Percentiles rank a stretch among this genome's conserved stretches.
phyloP scores from a whole-genome alignment of 2,888 invertebrate genomes.

The Chymomyza procnemis region DNA sequence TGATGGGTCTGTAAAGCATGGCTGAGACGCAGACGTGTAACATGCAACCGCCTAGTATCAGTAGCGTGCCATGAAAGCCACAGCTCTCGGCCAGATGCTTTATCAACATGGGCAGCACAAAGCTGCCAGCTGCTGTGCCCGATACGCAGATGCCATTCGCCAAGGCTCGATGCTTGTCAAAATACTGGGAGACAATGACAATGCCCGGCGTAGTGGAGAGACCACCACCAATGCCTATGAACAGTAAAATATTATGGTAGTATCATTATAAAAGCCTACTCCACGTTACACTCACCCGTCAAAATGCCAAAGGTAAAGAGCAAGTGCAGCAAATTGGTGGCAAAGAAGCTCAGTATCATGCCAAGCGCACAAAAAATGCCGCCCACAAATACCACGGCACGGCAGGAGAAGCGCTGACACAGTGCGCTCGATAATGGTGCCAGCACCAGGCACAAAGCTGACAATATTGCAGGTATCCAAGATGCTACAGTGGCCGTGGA shows the following conservation, averaged over 20 bases:
- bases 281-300: conserved; percentile 81
- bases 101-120: conserved; percentile 87
- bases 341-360: conserved; percentile 85
- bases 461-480: conserved; percentile 89
- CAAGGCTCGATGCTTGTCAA: conserved; percentile 87
- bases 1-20: conserved; percentile 83
- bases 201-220: conserved; percentile 89
- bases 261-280: background rate
- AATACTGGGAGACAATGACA: conserved; percentile 88
- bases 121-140: conserved; percentile 88
- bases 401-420: conserved; percentile 85
- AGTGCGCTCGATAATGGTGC: conserved; percentile 87
- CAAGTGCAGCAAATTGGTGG: conserved; percentile 84
- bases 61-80: conserved; percentile 86
- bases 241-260: background rate
- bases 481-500: conserved; percentile 87
- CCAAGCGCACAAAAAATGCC: conserved; percentile 86
- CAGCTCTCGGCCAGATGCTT: conserved; percentile 85
- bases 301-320: conserved; percentile 86
- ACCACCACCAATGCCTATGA: conserved; percentile 86
- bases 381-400: conserved; percentile 85
- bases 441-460: conserved; percentile 87
- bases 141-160: conserved; percentile 90
- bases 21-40: conserved; percentile 87
- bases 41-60: conserved; percentile 86